Evolutionary conservation across 2,797 vertebrate species (phyloP).

Genomic region (Silurus lanzhouensis): DNA sequence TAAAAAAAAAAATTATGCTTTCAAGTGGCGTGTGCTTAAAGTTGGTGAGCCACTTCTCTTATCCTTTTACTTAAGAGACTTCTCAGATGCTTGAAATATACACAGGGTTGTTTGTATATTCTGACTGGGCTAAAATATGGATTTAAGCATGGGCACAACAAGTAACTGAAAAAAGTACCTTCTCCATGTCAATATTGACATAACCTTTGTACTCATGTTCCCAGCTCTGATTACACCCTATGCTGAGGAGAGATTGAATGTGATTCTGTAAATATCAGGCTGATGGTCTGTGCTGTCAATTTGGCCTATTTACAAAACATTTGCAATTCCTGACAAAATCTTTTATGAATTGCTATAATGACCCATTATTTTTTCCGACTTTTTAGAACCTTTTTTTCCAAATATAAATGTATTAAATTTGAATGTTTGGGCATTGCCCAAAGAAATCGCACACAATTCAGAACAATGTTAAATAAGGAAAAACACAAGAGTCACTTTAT

Average conservation of each 20-base stretch:
- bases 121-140: not conserved
- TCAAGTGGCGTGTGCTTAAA: not conserved
- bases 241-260: not conserved
- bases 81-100: not conserved
- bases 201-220: slow-evolving; percentile 12
- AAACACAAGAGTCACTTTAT: no score
- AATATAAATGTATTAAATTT: not conserved
- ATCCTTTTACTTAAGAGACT: not conserved
- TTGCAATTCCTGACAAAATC: not conserved
- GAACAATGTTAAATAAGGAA: no score
- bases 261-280: not conserved
- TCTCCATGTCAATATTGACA: not conserved
- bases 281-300: not conserved
- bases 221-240: not conserved
- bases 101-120: not conserved
- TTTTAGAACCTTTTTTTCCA: not conserved
- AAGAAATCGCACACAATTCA: no score
- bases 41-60: not conserved
- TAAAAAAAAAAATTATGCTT: no score
- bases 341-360: not conserved
- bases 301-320: not conserved
- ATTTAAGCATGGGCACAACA: not conserved
- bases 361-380: not conserved
- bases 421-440: not conserved
- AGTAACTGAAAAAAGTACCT: not conserved